Percentiles rank a stretch among this genome's conserved stretches.
phyloP scores from a whole-genome alignment of 2,113 vertebrate genomes.

The Ellobius talpinus region DNA sequence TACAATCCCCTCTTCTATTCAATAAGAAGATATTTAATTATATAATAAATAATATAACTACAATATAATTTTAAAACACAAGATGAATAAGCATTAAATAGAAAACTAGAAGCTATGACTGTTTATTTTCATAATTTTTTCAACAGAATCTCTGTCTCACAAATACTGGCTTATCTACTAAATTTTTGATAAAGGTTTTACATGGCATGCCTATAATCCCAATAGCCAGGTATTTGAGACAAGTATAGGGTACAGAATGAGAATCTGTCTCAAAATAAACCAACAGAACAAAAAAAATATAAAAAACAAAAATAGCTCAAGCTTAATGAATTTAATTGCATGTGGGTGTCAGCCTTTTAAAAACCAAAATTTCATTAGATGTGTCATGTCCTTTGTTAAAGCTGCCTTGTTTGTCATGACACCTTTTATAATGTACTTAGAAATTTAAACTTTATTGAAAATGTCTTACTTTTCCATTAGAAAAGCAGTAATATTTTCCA shows the following conservation, averaged over 20 bases:
- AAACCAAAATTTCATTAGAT: background rate
- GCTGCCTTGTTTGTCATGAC: background rate
- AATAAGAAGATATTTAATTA: background rate
- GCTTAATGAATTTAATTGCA: background rate
- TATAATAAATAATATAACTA: background rate
- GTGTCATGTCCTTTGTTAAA: background rate
- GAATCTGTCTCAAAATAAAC: background rate
- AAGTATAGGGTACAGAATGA: background rate
- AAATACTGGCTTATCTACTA: background rate
- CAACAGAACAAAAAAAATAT: background rate
- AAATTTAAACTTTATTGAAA: conserved; percentile 30
- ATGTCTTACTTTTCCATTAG: background rate
- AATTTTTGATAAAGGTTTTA: background rate
- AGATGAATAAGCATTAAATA: background rate
- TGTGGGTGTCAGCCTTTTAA: background rate
- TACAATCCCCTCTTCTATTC: background rate
- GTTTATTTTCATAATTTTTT: background rate
- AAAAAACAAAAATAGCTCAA: background rate
- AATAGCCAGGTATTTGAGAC: background rate
- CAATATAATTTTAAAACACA: background rate
- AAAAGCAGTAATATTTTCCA: background rate
- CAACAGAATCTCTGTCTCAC: background rate
- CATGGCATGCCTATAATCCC: background rate
- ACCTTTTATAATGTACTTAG: background rate
- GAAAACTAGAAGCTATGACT: background rate